Conservation (phyloP, 2,797 vertebrate genomes). For the Carcharodon carcharias region DNA sequence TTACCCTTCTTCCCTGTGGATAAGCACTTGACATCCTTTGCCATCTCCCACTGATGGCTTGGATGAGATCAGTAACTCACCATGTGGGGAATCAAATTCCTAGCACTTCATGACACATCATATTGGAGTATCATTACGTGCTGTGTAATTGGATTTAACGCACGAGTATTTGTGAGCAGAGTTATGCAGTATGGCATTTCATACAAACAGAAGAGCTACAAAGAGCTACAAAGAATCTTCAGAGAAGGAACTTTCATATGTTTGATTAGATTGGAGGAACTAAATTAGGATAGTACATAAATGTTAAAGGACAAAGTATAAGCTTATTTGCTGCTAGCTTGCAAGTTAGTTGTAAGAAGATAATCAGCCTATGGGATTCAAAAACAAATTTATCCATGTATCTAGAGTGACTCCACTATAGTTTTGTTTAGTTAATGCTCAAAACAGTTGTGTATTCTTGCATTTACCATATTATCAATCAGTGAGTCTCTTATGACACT, state of each 20-base stretch:
- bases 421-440: no score
- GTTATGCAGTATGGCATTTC: conserved; percentile 4
- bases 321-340: neutral
- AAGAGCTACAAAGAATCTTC: neutral
- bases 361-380: neutral
- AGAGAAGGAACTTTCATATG: neutral
- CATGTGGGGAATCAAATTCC: conserved; percentile 33
- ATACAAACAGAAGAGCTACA: neutral
- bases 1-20: conserved; percentile 21
- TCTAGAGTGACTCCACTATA: neutral
- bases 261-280: neutral
- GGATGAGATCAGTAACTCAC: conserved; percentile 31
- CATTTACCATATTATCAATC: neutral
- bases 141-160: conserved; percentile 32
- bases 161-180: conserved; percentile 22
- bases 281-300: neutral
- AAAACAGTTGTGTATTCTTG: neutral
- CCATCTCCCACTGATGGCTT: conserved; percentile 20
- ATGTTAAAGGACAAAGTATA: neutral
- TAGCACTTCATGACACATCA: conserved; percentile 7
- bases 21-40: conserved; percentile 25
- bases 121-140: conserved; percentile 3
- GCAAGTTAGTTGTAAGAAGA: neutral
- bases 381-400: neutral
- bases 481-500: neutral